phyloP scores from a whole-genome alignment of 2,888 invertebrate species.

The Hydrotaea cyrtoneurina region DNA sequence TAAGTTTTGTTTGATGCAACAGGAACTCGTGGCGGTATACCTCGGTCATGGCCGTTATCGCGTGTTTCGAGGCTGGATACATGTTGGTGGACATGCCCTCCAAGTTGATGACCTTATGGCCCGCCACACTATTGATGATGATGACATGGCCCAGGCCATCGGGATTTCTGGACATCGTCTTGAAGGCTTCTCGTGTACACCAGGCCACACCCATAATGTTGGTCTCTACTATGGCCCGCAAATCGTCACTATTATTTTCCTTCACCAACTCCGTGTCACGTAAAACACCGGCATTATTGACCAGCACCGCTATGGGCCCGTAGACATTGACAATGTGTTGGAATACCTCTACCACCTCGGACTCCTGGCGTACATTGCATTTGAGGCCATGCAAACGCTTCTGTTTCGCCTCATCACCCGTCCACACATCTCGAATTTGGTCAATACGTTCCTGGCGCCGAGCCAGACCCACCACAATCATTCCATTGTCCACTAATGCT shows the following conservation, averaged over 20 bases:
- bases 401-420: constrained; percentile 68
- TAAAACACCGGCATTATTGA: constrained; percentile 82
- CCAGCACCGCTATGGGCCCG: constrained; percentile 82
- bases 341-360: constrained; percentile 82
- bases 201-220: constrained; percentile 80
- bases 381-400: constrained; percentile 76
- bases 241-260: constrained; percentile 63
- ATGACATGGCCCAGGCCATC: constrained; percentile 79
- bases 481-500: constrained; percentile 81
- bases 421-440: constrained; percentile 63
- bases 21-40: constrained; percentile 74
- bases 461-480: constrained; percentile 83
- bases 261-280: constrained; percentile 49
- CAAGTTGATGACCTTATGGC: constrained; percentile 69
- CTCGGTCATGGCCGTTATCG: constrained; percentile 75
- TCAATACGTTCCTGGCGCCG: constrained; percentile 75
- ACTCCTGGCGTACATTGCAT: constrained; percentile 82
- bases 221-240: constrained; percentile 76
- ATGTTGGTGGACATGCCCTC: constrained; percentile 56
- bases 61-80: constrained; percentile 75
- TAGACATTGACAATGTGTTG: constrained; percentile 79
- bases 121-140: constrained; percentile 78
- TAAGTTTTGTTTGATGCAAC: constrained; percentile 68
- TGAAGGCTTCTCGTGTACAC: constrained; percentile 80
- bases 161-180: constrained; percentile 79